Evolutionary conservation across 2,888 invertebrate genomes (phyloP).

Genomic region (Heliconius charithonia): DNA sequence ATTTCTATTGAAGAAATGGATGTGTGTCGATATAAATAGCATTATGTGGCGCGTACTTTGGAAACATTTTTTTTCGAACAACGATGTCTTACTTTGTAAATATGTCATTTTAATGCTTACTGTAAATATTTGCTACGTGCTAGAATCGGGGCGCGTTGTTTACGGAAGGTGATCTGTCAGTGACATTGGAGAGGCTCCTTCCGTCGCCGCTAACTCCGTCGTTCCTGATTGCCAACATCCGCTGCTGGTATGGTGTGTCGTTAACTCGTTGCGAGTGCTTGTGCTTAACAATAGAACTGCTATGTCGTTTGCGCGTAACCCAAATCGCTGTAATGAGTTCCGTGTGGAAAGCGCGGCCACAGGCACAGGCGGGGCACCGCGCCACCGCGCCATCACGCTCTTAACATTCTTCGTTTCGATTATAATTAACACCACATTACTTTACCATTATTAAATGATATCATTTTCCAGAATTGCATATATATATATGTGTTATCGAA

Average conservation of each 20-base stretch:
- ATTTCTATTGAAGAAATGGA: not conserved
- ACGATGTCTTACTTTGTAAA: not conserved
- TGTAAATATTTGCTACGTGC: not conserved
- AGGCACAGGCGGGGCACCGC: slow-evolving; percentile 20
- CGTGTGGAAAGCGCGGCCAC: slow-evolving; percentile 57
- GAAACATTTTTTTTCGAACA: not conserved
- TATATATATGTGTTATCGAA: too few relatives aligned
- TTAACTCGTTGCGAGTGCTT: slow-evolving; percentile 1
- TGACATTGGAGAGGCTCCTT: slow-evolving; percentile 15
- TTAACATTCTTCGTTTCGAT: not conserved
- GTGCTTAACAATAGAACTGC: slow-evolving; percentile 39
- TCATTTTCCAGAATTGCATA: too few relatives aligned
- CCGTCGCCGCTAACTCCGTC: slow-evolving; percentile 1
- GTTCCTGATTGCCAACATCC: slow-evolving; percentile 25
- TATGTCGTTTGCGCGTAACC: slow-evolving; percentile 45
- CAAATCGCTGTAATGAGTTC: slow-evolving; percentile 52
- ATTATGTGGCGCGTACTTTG: not conserved
- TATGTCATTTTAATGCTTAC: not conserved
- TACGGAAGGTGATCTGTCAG: slow-evolving; percentile 31
- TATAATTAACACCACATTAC: not conserved
- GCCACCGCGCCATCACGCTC: slow-evolving; percentile 36
- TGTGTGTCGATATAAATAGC: not conserved
- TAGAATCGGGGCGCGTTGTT: slow-evolving; percentile 26
- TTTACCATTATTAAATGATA: not conserved
- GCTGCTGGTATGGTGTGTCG: not conserved